These are phyloP conservation scores for Anabas testudineus DNA, from an alignment of 2,797 vertebrate species.

Conservation along the genomic window DNA sequence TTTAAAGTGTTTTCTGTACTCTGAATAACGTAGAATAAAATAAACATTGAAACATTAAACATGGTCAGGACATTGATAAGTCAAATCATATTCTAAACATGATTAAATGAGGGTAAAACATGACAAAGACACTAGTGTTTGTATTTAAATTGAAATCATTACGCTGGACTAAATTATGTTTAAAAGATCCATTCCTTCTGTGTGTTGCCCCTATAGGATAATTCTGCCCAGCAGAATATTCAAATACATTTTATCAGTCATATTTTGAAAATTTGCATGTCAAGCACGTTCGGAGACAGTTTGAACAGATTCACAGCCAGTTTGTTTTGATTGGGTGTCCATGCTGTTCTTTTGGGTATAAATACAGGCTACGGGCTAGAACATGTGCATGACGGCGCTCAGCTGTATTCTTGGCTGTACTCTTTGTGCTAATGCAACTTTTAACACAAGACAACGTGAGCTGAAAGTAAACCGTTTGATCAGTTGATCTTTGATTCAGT, in stretches of 20 bases:
- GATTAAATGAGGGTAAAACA: too few relatives aligned
- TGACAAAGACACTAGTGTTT: too few relatives aligned
- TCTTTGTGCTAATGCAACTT: conserved; percentile 11
- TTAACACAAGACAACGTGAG: conserved; percentile 3
- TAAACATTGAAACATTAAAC: too few relatives aligned
- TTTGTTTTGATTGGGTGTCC: background rate
- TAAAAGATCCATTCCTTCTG: background rate
- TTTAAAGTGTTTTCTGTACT: too few relatives aligned
- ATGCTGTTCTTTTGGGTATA: background rate
- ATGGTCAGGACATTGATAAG: too few relatives aligned
- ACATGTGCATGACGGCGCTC: background rate
- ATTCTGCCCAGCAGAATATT: background rate
- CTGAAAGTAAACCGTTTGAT: conserved; percentile 2
- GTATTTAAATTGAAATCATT: too few relatives aligned
- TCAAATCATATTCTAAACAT: too few relatives aligned
- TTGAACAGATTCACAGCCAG: background rate
- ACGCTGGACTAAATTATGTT: too few relatives aligned
- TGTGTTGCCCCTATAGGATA: background rate
- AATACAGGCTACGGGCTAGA: background rate
- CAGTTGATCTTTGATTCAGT: background rate
- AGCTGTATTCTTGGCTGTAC: background rate
- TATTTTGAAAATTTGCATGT: background rate
- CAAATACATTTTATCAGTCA: background rate
- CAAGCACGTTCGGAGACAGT: background rate
- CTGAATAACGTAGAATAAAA: too few relatives aligned